Evolutionary conservation across 1,140 invertebrate genomes (phyloP).

Genomic region (Ditylenchus dipsaci): DNA sequence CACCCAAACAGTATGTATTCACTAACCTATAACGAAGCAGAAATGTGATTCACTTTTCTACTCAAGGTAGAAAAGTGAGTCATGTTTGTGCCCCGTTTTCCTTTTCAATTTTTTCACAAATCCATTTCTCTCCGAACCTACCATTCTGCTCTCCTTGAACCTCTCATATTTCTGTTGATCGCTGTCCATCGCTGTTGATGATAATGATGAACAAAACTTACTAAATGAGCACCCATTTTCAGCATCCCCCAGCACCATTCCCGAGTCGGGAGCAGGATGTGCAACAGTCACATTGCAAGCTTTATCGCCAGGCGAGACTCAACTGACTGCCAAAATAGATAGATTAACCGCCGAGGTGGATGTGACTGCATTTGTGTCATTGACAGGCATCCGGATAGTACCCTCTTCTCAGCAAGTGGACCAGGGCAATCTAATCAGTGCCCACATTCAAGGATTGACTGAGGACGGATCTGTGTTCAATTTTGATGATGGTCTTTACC

Average conservation of each 20-base stretch:
- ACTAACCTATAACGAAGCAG: too few species aligned
- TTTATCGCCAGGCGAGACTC: slow-evolving; percentile 33
- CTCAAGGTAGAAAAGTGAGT: too few species aligned
- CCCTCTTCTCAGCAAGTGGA: slow-evolving; percentile 10
- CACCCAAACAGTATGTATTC: too few species aligned
- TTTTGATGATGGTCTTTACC: slow-evolving; percentile 19
- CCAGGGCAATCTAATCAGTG: slow-evolving; percentile 4
- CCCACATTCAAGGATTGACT: slow-evolving; percentile 4
- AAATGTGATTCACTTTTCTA: too few species aligned
- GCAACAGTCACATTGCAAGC: slow-evolving; percentile 35
- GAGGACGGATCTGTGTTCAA: slow-evolving; percentile 12
- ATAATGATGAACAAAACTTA: too few species aligned
- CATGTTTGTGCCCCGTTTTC: too few species aligned
- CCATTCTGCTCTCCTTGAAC: too few species aligned
- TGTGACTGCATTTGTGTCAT: slow-evolving; percentile 31
- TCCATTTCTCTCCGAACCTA: too few species aligned
- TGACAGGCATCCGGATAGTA: slow-evolving; percentile 14
- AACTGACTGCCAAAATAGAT: slow-evolving; percentile 23
- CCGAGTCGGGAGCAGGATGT: slow-evolving; percentile 36
- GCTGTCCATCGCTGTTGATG: too few species aligned
- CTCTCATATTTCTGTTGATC: too few species aligned
- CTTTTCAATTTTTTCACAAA: too few species aligned
- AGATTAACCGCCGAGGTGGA: slow-evolving; percentile 28
- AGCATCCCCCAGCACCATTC: slow-evolving; percentile 13
- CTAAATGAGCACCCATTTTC: too few species aligned